Conservation (phyloP, 1,140 invertebrate species). For the Pantala flavescens region DNA sequence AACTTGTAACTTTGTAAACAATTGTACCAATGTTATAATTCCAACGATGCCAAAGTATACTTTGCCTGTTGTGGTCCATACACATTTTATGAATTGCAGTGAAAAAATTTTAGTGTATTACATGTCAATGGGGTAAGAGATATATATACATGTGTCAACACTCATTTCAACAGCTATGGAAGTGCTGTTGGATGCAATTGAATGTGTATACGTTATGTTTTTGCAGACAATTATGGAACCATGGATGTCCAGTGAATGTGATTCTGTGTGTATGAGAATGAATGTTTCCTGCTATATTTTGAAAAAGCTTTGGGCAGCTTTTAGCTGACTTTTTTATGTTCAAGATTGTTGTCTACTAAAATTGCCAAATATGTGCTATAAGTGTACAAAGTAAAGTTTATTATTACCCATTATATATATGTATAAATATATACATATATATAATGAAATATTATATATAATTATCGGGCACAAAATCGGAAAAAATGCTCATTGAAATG, state of each 20-base stretch:
- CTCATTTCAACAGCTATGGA: no score
- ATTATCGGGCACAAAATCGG: background rate
- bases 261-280: background rate
- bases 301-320: constrained; percentile 8
- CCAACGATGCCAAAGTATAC: constrained; percentile 1
- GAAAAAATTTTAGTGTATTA: background rate
- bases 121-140: background rate
- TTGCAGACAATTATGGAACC: background rate
- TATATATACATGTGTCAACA: no score
- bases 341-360: constrained; percentile 3
- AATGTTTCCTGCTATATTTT: background rate
- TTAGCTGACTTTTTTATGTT: background rate
- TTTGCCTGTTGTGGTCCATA: background rate
- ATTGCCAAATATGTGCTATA: constrained; percentile 2
- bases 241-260: constrained; percentile 1
- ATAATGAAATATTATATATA: background rate
- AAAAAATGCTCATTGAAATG: background rate
- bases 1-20: constrained; percentile 3
- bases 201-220: constrained; percentile 10
- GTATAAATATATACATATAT: background rate
- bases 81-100: background rate
- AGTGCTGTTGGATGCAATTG: background rate
- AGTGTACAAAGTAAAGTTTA: constrained; percentile 3
- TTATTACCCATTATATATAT: background rate
- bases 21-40: constrained; percentile 10